These are phyloP conservation scores for Laspeyria flexula DNA, from an alignment of 2,888 invertebrate species.

Conservation along the genomic window DNA sequence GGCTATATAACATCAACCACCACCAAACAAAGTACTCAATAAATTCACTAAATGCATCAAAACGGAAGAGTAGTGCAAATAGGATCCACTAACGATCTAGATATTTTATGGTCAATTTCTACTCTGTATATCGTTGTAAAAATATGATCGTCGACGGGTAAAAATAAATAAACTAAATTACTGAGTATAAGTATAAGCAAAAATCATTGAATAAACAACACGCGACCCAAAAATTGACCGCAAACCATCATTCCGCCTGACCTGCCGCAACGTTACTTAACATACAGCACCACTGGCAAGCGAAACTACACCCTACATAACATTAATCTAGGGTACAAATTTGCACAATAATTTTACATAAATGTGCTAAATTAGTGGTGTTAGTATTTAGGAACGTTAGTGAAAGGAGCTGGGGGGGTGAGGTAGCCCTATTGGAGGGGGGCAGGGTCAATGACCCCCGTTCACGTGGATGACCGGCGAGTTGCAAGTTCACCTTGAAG, in stretches of 20 bases:
- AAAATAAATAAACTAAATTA: neutral
- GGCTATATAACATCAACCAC: too few species aligned
- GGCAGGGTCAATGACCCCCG: constrained; percentile 28
- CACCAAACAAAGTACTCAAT: too few species aligned
- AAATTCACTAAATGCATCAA: too few species aligned
- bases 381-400: constrained; percentile 12
- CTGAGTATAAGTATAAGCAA: neutral
- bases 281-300: too few species aligned
- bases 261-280: constrained; percentile 7
- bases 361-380: constrained; percentile 4
- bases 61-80: too few species aligned
- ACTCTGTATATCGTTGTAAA: too few species aligned
- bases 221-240: neutral
- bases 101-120: too few species aligned
- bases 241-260: neutral
- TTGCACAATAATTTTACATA: neutral
- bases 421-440: constrained; percentile 12
- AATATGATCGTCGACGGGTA: too few species aligned
- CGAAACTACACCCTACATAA: neutral
- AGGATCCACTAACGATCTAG: too few species aligned
- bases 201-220: neutral
- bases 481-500: constrained; percentile 24
- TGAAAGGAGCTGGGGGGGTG: constrained; percentile 26
- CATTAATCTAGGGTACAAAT: neutral
- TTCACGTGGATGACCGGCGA: constrained; percentile 23